Base-by-base conservation (phyloP, 2,888 invertebrate species). In the Trimorus sp. region DNA sequence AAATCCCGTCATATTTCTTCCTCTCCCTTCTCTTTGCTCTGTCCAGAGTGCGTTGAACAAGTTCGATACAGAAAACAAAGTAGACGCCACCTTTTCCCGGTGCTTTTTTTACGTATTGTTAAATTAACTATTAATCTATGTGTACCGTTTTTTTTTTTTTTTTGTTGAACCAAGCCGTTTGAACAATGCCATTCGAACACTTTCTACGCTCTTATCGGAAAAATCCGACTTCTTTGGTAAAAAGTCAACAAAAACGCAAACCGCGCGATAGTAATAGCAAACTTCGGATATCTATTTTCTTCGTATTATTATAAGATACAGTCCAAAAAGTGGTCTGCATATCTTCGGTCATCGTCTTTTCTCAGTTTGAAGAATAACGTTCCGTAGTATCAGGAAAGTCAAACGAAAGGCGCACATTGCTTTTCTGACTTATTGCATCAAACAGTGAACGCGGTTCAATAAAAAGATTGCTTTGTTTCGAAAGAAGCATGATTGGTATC, bases 201-300 rank as follows among this genome's bases (percentile, higher is more conserved):
- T 66, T 71, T 71, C 48, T 60, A 70, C 16, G 49, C 48, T 56
- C 54, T 69, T 77, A 78, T 78, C 78, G 60, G 60, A 71, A 71
- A 78, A 71, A 71, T 71, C 37, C 76, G 54, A 56, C 66, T 66
- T 53, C 78, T 78, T 69, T 69, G 11, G 49, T 69, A 45, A 65
- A 71, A 71, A 66, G 71, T 78, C 78, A 78, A 78, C 71, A 78
- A 14, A 14, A 26, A 42, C 58, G 51, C 63, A 77, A 70, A 58
- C 51, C 65, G 51, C n/a, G 40, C 59, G 69, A 78, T 78, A 78
- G 59, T 58, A 59, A 60, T 69, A 56, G 76, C 69, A 76, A 76
- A 76, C 76, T 69, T 38, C 6, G 16, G 42, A 49, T 78, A 78
- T 71, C 78, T 78, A 71, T 78, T 78, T 78, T 71, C 69, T 49